Base-by-base conservation (phyloP, 2,797 vertebrate genomes). In the Vireo griseus region DNA sequence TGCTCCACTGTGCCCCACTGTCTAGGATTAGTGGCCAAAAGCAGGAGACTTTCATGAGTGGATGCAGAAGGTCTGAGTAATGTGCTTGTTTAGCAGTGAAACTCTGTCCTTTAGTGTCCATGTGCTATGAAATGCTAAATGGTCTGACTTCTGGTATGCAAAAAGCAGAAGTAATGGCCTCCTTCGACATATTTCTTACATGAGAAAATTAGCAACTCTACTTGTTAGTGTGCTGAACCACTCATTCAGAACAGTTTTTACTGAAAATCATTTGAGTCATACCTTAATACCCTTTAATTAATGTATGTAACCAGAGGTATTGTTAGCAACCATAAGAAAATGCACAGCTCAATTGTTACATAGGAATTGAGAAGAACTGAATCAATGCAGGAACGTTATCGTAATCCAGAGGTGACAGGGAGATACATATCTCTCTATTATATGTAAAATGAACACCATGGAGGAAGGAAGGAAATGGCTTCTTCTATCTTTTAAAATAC, bases 91-190 rank as follows among this genome's bases (percentile, higher is more conserved):
- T 31, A 35, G 13, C 2, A 2, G 11, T 19, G 55, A 20, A 66
- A 65, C 12, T n/a, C 39, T 45, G 25, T 37, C 20, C 25, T 61
- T 57, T 2, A 0, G 11, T 22, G 26, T 28, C 58, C 68, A 63
- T 54, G 17, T 37, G 58, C 48, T 13, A 0, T 15, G 25, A 3
- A 2, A 1, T 14, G 22, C 39, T 21, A 25, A 29, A 24, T 10
- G 5, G 5, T 39, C 7, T 7, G 28, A 10, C 6, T 50, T 28
- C 54, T 55, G 54, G 28, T 6, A 10, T 0, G 4, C 28, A 68
- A 44, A 72, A 68, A 3, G 50, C 8, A 6, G 37, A 16, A 15
- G 16, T 40, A 92, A 65, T 3, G 1, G 12, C 16, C 22, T 66
- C n/a, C 22, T n/a, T 57, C 12, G 3, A 18, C 21, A 16, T 18